Percentiles rank a stretch among this genome's conserved stretches.
Evolutionary conservation across 1,140 invertebrate genomes (phyloP).

Genomic region (Neodiprion lecontei): DNA sequence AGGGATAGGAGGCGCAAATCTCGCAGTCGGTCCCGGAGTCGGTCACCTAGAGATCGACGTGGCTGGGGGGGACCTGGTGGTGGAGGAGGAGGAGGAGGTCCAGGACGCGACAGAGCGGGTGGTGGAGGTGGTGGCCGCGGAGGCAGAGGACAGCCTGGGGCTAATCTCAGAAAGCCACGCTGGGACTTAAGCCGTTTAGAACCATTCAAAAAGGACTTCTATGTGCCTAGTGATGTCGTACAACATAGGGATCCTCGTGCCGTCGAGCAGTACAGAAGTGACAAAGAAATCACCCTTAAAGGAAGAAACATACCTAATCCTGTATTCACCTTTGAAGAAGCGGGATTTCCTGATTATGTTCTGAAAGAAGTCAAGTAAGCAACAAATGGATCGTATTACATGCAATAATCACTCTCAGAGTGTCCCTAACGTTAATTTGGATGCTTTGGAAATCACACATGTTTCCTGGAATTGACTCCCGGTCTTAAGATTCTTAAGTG

Average conservation of each 20-base stretch:
- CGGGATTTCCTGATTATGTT: conserved; percentile 83
- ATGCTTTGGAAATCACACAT: no score
- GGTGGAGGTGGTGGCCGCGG: conserved; percentile 76
- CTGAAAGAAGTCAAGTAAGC: conserved; percentile 72
- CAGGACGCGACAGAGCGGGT: conserved; percentile 67
- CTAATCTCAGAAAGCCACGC: conserved; percentile 78
- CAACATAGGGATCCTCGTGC: conserved; percentile 72
- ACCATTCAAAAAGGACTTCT: conserved; percentile 94
- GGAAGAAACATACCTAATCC: conserved; percentile 83
- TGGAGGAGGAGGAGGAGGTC: conserved; percentile 60
- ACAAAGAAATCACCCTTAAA: conserved; percentile 82
- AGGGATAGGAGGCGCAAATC: conserved; percentile 54
- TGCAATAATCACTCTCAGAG: no score
- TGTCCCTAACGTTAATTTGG: no score
- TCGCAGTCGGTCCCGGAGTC: conserved; percentile 51
- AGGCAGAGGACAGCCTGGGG: conserved; percentile 68
- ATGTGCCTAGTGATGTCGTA: conserved; percentile 79
- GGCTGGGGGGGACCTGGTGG: conserved; percentile 52
- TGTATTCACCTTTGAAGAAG: conserved; percentile 83
- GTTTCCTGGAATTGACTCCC: no score
- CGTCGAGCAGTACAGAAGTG: conserved; percentile 76
- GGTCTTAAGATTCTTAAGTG: no score
- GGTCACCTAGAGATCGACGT: conserved; percentile 54
- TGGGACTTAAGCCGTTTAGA: conserved; percentile 82
- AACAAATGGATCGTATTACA: no score